Conservation (phyloP, 1,140 invertebrate species). For the Bicyclus anynana region DNA sequence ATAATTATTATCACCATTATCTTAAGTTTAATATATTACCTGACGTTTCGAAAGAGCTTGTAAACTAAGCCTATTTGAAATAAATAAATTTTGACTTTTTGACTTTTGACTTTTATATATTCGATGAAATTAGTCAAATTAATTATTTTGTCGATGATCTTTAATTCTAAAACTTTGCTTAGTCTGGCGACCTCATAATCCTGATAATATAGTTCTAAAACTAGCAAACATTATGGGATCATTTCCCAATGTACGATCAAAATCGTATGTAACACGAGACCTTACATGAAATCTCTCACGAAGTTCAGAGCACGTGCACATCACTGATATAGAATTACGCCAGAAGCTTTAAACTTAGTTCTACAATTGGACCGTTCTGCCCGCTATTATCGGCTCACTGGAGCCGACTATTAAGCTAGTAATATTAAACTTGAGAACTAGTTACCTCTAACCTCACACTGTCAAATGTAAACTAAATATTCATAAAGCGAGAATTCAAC, state of each 20-base stretch:
- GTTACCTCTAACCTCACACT: conserved; percentile 1
- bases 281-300: neutral
- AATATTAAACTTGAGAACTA: conserved; percentile 1
- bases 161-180: too few relatives aligned
- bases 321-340: neutral
- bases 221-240: neutral
- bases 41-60: too few relatives aligned
- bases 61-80: too few relatives aligned
- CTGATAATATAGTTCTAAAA: too few relatives aligned
- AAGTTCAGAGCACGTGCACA: neutral
- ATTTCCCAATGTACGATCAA: neutral
- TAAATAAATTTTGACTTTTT: too few relatives aligned
- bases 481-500: neutral
- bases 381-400: conserved; percentile 3
- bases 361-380: conserved; percentile 3
- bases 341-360: conserved; percentile 4
- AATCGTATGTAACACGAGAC: neutral
- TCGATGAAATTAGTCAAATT: too few relatives aligned
- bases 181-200: too few relatives aligned
- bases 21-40: too few relatives aligned
- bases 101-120: too few relatives aligned
- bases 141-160: too few relatives aligned
- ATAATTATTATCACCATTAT: too few relatives aligned
- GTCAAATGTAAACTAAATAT: neutral
- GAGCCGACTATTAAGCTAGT: conserved; percentile 2